A percentile compares a stretch with the other conserved stretches of the same genome.
Conservation (phyloP, 2,113 vertebrate species). For the Paraplagusia blochii region DNA sequence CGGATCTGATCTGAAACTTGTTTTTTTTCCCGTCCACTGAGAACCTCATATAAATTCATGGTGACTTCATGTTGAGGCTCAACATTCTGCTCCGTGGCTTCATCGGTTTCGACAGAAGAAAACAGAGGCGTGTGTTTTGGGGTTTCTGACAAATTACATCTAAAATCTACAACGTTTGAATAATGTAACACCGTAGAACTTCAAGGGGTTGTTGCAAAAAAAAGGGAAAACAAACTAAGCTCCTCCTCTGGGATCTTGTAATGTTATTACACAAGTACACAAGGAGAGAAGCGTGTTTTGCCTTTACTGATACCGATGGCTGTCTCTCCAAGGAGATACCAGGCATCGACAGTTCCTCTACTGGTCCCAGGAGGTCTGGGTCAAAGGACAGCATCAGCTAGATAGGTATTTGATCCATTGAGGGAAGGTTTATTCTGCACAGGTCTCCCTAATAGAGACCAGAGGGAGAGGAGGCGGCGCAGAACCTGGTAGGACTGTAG, state of each 20-base stretch:
- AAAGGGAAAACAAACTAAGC: slow-evolving; percentile 12
- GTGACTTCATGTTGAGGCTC: slow-evolving; percentile 48
- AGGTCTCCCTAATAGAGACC: slow-evolving; percentile 64
- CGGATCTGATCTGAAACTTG: slow-evolving; percentile 26
- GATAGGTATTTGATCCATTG: slow-evolving; percentile 40
- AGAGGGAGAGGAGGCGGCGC: slow-evolving; percentile 61
- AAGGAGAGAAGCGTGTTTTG: slow-evolving; percentile 23
- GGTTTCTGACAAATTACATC: slow-evolving; percentile 69
- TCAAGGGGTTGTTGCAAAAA: slow-evolving; percentile 8
- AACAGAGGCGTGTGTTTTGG: slow-evolving; percentile 65
- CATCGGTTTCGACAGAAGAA: slow-evolving; percentile 67
- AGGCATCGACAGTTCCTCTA: slow-evolving; percentile 9
- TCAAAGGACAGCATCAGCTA: slow-evolving; percentile 36
- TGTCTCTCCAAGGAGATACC: slow-evolving; percentile 44
- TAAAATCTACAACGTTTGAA: slow-evolving; percentile 58
- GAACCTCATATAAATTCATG: slow-evolving; percentile 63
- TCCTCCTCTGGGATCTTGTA: slow-evolving; percentile 36
- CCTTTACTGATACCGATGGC: slow-evolving; percentile 13
- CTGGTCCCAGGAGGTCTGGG: slow-evolving; percentile 21
- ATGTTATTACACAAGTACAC: slow-evolving; percentile 1
- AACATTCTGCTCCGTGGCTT: slow-evolving; percentile 57
- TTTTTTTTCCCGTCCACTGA: slow-evolving; percentile 53
- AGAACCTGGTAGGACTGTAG: slow-evolving; percentile 30
- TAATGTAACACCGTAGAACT: slow-evolving; percentile 49
- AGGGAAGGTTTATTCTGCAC: slow-evolving; percentile 37